Conservation (phyloP, 2,113 vertebrate genomes). For the Lamprotornis superbus region DNA sequence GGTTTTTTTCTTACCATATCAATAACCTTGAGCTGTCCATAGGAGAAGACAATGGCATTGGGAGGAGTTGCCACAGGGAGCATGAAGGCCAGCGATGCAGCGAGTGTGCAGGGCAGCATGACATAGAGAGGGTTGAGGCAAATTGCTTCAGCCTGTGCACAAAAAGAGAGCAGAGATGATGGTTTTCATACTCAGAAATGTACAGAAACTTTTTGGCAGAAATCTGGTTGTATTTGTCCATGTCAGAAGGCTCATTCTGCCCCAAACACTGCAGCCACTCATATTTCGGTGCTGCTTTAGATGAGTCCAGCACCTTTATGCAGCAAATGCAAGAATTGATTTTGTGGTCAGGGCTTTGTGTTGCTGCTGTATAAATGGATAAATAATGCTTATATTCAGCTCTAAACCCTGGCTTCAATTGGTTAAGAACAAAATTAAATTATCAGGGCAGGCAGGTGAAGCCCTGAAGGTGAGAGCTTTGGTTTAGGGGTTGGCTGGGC, state of each 20-base stretch:
- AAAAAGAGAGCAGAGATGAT: background rate
- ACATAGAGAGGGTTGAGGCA: conserved; percentile 87
- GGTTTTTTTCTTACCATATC: conserved; percentile 84
- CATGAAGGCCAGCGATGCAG: conserved; percentile 91
- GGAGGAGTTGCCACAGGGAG: conserved; percentile 92
- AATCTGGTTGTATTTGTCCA: background rate
- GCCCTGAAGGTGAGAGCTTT: background rate
- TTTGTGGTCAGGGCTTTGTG: background rate
- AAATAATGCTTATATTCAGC: background rate
- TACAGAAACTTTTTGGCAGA: background rate
- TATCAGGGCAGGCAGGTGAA: background rate
- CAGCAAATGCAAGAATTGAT: background rate
- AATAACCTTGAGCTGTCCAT: conserved; percentile 83
- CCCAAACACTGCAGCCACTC: background rate
- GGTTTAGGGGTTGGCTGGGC: background rate
- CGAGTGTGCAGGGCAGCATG: conserved; percentile 89
- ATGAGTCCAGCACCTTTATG: background rate
- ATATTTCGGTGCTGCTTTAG: background rate
- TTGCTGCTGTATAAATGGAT: background rate
- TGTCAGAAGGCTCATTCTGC: background rate
- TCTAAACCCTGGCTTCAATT: background rate
- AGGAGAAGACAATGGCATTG: conserved; percentile 92
- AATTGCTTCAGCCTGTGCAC: conserved; percentile 79
- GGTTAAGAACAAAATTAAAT: background rate
- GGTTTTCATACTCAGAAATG: background rate